Base-by-base conservation (phyloP, 2,113 vertebrate genomes). In the Rhinolophus sinicus region DNA sequence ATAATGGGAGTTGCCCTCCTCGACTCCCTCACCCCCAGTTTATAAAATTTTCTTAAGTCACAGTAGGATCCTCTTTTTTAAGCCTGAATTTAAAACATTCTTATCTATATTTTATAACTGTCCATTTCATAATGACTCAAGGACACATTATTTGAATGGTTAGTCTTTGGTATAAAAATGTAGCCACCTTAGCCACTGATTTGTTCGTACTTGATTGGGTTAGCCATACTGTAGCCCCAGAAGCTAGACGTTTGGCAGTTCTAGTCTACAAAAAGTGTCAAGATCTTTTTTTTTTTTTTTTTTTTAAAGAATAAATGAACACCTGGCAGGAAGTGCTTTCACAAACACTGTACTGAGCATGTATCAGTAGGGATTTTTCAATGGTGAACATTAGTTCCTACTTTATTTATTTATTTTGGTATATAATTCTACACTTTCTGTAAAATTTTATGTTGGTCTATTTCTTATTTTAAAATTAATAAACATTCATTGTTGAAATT, bases 381-480 rank as follows among this genome's bases (percentile, higher is more conserved):
- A 11, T 47, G 50, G 33, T 84, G 35, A 87, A 81, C n/a, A 44
- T 92, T 54, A 94, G 40, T 87, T 97, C 8, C 16, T 58, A 69
- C 24, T 14, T 60, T 13, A 1, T 62, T 62, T 54, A 22, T 54
- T 12, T 24, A 35, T 40, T 95, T 92, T 72, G 38, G 90, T 15
- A 90, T 30, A 30, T 12, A 70, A 44, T 24, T 80, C 35, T 18
- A 95, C 11, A 88, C 52, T 77, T 84, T 60, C 38, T 75, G n/a
- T 56, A n/a, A 70, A 84, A n/a, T 3, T 86, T 97, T 81, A 38
- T 84, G 64, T 67, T 83, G 85, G 19, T 50, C 44, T 90, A 67
- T 84, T 69, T 93, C 35, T 83, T 96, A 38, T 88, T 93, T 94
- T 93, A 54, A 96, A 93, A 65, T 58, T 84, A 88, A 75, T 93